A percentile compares a stretch with the other conserved stretches of the same genome.
Evolutionary conservation across 2,888 invertebrate species (phyloP).

Genomic region (Colletes collaris): DNA sequence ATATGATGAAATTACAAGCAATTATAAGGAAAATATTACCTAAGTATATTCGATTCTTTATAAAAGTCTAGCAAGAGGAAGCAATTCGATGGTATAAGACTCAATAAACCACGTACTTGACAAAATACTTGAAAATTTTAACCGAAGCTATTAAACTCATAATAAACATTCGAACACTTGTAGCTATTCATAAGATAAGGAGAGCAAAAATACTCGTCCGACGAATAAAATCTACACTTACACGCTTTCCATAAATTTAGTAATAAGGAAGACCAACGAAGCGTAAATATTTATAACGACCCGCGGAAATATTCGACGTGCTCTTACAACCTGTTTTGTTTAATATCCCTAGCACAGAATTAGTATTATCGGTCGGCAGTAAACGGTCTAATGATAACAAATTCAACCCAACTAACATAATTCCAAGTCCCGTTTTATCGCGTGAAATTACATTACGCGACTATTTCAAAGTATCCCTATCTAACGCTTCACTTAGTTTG

Average conservation of each 20-base stretch:
- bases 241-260: not conserved
- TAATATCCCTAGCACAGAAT: not conserved
- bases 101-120: too few relatives aligned
- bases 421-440: conserved; percentile 23
- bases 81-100: too few relatives aligned
- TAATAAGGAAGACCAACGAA: not conserved
- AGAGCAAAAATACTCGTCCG: not conserved
- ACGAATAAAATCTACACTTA: not conserved
- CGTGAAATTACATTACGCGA: conserved; percentile 20
- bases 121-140: too few relatives aligned
- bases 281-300: not conserved
- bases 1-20: too few relatives aligned
- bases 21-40: not conserved
- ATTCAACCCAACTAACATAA: not conserved
- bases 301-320: not conserved
- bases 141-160: not conserved
- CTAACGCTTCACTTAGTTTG: conserved; percentile 6
- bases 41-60: not conserved
- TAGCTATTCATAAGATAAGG: not conserved
- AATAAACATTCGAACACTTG: not conserved
- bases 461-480: conserved; percentile 2
- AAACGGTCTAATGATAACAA: conserved; percentile 25
- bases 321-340: not conserved
- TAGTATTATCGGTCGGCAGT: not conserved
- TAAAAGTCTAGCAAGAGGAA: too few relatives aligned